Percentiles rank a stretch among this genome's conserved stretches.
Evolutionary conservation across 2,113 vertebrate genomes (phyloP).

Genomic region (Oncorhynchus gorbuscha): DNA sequence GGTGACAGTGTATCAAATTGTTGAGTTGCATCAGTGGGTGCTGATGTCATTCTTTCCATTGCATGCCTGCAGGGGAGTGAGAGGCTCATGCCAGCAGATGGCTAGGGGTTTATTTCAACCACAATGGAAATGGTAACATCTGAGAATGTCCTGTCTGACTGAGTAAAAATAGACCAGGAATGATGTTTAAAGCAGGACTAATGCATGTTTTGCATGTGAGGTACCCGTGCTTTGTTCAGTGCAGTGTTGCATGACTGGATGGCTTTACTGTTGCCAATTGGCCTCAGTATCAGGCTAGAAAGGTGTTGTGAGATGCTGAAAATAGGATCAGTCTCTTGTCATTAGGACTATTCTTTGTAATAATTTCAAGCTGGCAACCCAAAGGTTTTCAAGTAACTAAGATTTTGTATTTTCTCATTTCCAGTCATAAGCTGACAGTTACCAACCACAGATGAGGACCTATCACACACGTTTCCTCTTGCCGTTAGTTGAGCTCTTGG

Average conservation of each 20-base stretch:
- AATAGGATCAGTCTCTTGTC: background rate
- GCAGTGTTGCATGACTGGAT: too few species aligned
- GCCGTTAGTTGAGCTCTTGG: background rate
- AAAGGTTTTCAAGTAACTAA: background rate
- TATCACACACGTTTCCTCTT: background rate
- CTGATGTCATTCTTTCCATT: slow-evolving; percentile 43
- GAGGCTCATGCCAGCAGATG: slow-evolving; percentile 6
- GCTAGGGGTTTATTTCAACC: background rate
- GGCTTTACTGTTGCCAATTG: background rate
- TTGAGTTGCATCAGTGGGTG: slow-evolving; percentile 17
- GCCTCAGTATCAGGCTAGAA: background rate
- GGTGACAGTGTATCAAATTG: slow-evolving; percentile 13
- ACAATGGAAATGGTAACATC: background rate
- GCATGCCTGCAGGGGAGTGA: slow-evolving; percentile 14
- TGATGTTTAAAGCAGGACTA: background rate
- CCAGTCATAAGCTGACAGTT: background rate
- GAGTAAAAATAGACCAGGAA: background rate
- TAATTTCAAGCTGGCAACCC: background rate
- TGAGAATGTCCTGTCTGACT: background rate
- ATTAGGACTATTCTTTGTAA: background rate
- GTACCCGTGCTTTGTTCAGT: background rate
- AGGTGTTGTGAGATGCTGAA: background rate
- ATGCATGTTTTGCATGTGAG: background rate
- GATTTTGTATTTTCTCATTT: background rate
- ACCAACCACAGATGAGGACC: background rate